These are phyloP conservation scores for Motacilla tschutschensis DNA, from an alignment of 2,113 vertebrate genomes.

Conservation along the genomic window DNA sequence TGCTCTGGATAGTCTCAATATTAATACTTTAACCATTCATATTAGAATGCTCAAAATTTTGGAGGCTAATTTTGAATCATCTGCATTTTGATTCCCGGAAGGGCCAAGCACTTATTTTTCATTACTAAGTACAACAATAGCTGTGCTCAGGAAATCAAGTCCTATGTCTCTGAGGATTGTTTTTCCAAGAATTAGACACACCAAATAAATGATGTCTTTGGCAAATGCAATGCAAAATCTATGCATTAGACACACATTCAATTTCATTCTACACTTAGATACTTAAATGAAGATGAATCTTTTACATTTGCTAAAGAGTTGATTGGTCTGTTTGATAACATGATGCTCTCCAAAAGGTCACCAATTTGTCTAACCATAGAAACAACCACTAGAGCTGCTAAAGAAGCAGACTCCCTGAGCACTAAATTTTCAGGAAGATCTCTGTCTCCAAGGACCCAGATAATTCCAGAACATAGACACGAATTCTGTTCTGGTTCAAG, in stretches of 20 bases:
- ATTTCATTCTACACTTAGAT: constrained; percentile 39
- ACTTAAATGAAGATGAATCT: constrained; percentile 48
- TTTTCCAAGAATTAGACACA: constrained; percentile 42
- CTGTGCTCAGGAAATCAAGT: constrained; percentile 36
- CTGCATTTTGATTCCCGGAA: not conserved
- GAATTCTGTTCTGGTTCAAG: constrained; percentile 49
- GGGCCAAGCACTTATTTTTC: constrained; percentile 38
- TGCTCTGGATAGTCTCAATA: not conserved
- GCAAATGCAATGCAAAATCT: constrained; percentile 32
- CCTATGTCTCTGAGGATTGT: constrained; percentile 19
- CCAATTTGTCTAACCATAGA: constrained; percentile 37
- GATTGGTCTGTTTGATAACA: constrained; percentile 53
- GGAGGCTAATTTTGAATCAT: constrained; percentile 5
- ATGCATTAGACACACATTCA: constrained; percentile 32
- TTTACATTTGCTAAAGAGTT: constrained; percentile 24
- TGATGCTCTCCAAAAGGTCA: constrained; percentile 38
- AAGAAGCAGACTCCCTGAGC: constrained; percentile 17
- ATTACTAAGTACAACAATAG: constrained; percentile 20
- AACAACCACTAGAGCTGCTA: constrained; percentile 31
- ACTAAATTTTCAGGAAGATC: constrained; percentile 51
- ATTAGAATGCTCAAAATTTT: constrained; percentile 4
- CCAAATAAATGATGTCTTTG: constrained; percentile 26
- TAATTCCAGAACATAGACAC: constrained; percentile 27
- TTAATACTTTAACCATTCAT: not conserved
- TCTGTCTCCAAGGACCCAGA: constrained; percentile 16